Evolutionary conservation across 2,888 invertebrate species (phyloP).

Genomic region (Sphaeridia pumilis): DNA sequence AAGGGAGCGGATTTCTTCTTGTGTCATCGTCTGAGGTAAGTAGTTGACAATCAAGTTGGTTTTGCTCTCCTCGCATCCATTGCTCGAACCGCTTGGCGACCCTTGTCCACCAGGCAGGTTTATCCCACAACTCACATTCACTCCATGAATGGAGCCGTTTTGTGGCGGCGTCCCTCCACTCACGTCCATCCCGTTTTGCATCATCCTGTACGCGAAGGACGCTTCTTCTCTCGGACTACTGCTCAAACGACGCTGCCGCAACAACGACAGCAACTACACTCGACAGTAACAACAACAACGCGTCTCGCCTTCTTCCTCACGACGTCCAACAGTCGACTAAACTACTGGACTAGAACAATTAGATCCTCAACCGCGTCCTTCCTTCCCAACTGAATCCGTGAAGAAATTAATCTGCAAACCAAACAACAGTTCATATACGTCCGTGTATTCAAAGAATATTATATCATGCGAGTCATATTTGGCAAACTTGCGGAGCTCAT

Average conservation of each 20-base stretch:
- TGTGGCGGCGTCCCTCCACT: constrained; percentile 52
- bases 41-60: constrained; percentile 99
- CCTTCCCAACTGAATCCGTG: too few species aligned
- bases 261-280: constrained; percentile 1
- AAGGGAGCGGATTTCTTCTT: constrained; percentile 94
- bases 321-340: too few species aligned
- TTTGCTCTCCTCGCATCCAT: constrained; percentile 71
- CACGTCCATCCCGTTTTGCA: constrained; percentile 68
- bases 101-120: constrained; percentile 39
- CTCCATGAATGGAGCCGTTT: constrained; percentile 51
- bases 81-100: constrained; percentile 46
- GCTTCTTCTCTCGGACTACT: too few species aligned
- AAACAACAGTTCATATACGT: too few species aligned
- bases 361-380: too few species aligned
- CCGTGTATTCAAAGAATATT: too few species aligned
- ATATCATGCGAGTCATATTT: too few species aligned
- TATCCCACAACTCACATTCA: constrained; percentile 38
- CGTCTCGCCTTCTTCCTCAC: background rate
- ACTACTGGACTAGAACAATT: too few species aligned
- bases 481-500: too few species aligned
- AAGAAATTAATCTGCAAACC: too few species aligned
- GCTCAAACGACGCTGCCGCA: background rate
- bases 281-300: background rate
- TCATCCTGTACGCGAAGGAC: too few species aligned
- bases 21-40: constrained; percentile 98